Percentiles rank a stretch among this genome's conserved stretches.
These are phyloP conservation scores for Podocnemis expansa DNA, from an alignment of 2,113 vertebrate genomes.

Conservation along the genomic window DNA sequence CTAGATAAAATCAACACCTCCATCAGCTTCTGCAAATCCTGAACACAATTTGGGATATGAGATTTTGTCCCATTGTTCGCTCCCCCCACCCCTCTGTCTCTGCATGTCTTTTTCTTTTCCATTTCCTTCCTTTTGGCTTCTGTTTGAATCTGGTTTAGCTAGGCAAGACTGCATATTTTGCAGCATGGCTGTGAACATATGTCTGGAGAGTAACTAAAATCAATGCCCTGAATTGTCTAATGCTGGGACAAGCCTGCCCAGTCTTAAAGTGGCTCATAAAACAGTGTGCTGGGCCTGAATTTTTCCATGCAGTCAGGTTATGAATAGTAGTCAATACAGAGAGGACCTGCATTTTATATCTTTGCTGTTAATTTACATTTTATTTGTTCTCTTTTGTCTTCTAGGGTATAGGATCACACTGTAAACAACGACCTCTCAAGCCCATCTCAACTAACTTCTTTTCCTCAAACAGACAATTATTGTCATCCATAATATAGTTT, in stretches of 20 bases:
- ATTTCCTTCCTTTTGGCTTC: not conserved
- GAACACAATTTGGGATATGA: not conserved
- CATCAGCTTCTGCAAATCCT: not conserved
- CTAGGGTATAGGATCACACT: not conserved
- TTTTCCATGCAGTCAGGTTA: not conserved
- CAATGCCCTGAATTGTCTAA: not conserved
- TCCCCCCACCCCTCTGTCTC: not conserved
- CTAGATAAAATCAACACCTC: not conserved
- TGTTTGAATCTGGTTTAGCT: not conserved
- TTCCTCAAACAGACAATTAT: not conserved
- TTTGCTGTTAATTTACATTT: not conserved
- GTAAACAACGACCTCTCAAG: not conserved
- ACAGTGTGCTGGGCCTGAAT: not conserved
- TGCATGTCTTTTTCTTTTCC: not conserved
- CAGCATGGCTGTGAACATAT: not conserved
- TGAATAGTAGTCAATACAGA: not conserved
- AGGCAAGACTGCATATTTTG: not conserved
- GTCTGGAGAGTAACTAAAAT: not conserved
- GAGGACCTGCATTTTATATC: not conserved
- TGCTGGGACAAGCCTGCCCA: not conserved
- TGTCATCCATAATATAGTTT: not conserved
- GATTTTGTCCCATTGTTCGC: too few relatives aligned
- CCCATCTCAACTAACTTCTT: not conserved
- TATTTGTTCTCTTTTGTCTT: not conserved
- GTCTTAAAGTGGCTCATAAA: not conserved